A percentile compares a stretch with the other conserved stretches of the same genome.
phyloP scores from a whole-genome alignment of 2,113 vertebrate species.

The Rhabdornis inornatus region DNA sequence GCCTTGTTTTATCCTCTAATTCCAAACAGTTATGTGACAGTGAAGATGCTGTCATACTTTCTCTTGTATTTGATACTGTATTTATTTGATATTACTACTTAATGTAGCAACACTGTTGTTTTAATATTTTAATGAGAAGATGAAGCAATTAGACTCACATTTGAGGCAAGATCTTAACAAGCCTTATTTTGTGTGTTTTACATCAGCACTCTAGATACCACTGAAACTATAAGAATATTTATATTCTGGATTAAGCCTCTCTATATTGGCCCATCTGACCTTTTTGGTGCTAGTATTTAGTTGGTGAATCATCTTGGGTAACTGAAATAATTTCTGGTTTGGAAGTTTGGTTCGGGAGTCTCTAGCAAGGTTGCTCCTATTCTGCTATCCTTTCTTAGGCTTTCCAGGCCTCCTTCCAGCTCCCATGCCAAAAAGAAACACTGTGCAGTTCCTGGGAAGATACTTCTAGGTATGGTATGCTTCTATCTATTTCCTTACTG shows the following conservation, averaged over 20 bases:
- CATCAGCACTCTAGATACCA: not conserved
- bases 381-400: not conserved
- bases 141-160: not conserved
- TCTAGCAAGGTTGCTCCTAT: not conserved
- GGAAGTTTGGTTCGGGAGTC: not conserved
- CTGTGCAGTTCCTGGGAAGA: not conserved
- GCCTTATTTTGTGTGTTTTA: not conserved
- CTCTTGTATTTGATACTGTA: not conserved
- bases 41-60: not conserved
- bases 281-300: not conserved
- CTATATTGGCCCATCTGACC: not conserved
- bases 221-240: not conserved
- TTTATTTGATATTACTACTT: not conserved
- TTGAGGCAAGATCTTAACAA: not conserved
- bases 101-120: not conserved
- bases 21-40: not conserved
- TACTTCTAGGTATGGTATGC: not conserved
- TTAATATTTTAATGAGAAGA: not conserved
- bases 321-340: not conserved
- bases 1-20: not conserved
- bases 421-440: not conserved
- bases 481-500: not conserved
- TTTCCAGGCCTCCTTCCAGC: not conserved
- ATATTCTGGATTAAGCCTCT: not conserved
- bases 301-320: not conserved